Percentiles rank a stretch among this genome's conserved stretches.
Evolutionary conservation across 1,140 invertebrate genomes (phyloP).

Genomic region (Anoplolepis gracilipes): DNA sequence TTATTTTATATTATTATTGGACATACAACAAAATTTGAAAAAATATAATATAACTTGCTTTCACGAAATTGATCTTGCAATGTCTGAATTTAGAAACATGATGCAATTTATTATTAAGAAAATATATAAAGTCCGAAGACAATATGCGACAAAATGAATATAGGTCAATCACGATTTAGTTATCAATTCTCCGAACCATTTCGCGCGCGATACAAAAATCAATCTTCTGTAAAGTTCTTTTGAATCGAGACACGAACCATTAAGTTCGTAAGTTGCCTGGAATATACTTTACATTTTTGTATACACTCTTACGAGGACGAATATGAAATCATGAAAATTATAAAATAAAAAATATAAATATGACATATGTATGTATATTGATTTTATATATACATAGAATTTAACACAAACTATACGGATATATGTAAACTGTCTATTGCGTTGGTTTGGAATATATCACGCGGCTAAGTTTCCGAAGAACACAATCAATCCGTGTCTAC

Average conservation of each 20-base stretch:
- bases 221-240: background rate
- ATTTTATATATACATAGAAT: constrained; percentile 15
- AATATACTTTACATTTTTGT: background rate
- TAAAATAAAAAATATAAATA: background rate
- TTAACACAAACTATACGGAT: constrained; percentile 32
- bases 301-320: background rate
- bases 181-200: constrained; percentile 13
- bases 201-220: constrained; percentile 10
- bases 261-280: background rate
- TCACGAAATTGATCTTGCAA: background rate
- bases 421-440: constrained; percentile 27
- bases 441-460: constrained; percentile 52
- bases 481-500: constrained; percentile 37
- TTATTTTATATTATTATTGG: constrained; percentile 9
- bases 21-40: background rate
- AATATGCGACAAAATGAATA: background rate
- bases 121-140: background rate
- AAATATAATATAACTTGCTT: background rate
- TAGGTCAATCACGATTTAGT: constrained; percentile 15
- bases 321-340: background rate
- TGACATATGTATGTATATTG: background rate
- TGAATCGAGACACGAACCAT: background rate
- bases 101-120: background rate
- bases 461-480: constrained; percentile 40
- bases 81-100: background rate